Evolutionary conservation across 2,113 vertebrate genomes (phyloP).

Genomic region (Melanocharis versteri): DNA sequence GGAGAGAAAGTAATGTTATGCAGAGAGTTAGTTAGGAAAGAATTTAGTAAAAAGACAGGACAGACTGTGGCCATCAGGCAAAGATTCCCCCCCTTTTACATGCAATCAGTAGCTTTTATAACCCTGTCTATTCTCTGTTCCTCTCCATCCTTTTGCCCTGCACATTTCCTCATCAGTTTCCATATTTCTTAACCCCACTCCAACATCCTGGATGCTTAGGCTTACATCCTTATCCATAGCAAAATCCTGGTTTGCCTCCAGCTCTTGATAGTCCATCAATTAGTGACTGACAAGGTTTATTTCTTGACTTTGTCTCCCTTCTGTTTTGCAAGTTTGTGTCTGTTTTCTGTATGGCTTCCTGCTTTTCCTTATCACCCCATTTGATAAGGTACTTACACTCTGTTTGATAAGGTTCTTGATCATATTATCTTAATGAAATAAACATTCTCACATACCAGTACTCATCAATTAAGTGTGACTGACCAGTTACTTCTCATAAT

Average conservation of each 20-base stretch:
- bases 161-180: background rate
- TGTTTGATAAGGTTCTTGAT: background rate
- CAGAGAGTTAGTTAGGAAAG: background rate
- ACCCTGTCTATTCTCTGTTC: background rate
- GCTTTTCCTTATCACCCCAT: background rate
- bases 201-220: background rate
- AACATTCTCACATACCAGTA: background rate
- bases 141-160: background rate
- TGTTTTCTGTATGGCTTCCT: background rate
- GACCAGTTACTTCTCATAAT: background rate
- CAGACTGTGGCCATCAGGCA: background rate
- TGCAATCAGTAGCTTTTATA: background rate
- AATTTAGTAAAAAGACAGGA: background rate
- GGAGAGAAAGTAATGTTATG: background rate
- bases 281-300: background rate
- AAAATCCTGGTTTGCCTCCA: background rate
- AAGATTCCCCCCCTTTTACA: background rate
- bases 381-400: background rate
- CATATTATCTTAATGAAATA: background rate
- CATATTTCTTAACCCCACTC: fast-evolving
- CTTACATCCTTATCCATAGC: background rate
- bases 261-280: background rate
- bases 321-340: background rate
- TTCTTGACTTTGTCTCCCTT: background rate
- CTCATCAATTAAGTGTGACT: background rate